Conservation (phyloP, 2,797 vertebrate genomes). For the Delichon dasypus region DNA sequence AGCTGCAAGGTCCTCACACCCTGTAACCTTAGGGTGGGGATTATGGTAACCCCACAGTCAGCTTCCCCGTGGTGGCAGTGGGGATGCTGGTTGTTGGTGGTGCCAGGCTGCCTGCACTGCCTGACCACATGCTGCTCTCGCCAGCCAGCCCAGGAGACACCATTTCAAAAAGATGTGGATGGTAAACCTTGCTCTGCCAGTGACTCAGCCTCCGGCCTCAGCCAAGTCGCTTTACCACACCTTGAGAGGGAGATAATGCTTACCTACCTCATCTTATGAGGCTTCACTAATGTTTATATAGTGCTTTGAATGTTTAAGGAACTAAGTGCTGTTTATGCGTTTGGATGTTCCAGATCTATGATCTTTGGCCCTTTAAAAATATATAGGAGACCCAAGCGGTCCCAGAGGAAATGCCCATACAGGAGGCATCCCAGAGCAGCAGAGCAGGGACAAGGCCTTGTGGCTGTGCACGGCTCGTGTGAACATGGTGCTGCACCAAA, state of each 20-base stretch:
- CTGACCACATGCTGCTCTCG: background rate
- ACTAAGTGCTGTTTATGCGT: slow-evolving; percentile 57
- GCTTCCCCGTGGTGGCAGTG: background rate
- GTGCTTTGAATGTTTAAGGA: slow-evolving; percentile 64
- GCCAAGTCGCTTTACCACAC: slow-evolving; percentile 54
- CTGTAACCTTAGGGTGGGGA: background rate
- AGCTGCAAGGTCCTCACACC: background rate
- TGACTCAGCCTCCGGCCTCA: slow-evolving; percentile 46
- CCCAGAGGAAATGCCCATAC: background rate
- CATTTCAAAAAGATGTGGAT: background rate
- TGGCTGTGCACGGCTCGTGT: background rate
- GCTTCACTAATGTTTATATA: slow-evolving; percentile 72
- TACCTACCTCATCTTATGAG: slow-evolving; percentile 65
- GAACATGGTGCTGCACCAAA: background rate
- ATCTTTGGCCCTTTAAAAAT: slow-evolving; percentile 31
- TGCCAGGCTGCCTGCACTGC: background rate
- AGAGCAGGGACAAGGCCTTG: background rate
- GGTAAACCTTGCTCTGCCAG: slow-evolving; percentile 33
- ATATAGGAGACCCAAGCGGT: background rate
- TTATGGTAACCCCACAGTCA: background rate
- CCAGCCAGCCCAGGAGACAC: slow-evolving; percentile 4
- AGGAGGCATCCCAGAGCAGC: background rate
- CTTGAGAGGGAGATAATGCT: slow-evolving; percentile 69
- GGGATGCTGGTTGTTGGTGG: background rate
- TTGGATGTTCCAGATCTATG: background rate